Evolutionary conservation across 2,888 invertebrate genomes (phyloP).

Genomic region (Hydrotaea diabolus): DNA sequence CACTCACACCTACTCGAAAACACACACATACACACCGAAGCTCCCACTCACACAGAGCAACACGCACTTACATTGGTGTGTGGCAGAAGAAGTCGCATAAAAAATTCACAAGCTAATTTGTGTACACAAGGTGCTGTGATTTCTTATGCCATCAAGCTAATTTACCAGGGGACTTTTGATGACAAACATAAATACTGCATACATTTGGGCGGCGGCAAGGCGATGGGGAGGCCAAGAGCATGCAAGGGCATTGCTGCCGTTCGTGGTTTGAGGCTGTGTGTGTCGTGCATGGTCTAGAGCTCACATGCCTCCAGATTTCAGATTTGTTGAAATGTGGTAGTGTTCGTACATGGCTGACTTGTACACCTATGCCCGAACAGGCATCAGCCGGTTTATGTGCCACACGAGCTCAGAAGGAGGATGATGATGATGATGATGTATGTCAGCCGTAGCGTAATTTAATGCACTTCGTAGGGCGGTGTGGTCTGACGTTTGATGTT

Average conservation of each 20-base stretch:
- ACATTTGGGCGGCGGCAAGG: constrained; percentile 18
- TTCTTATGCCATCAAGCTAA: constrained; percentile 68
- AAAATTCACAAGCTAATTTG: constrained; percentile 65
- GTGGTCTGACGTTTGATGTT: constrained; percentile 4
- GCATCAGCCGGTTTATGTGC: background rate
- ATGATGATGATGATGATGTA: constrained; percentile 50
- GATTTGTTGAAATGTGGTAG: no score
- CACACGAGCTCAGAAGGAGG: constrained; percentile 19
- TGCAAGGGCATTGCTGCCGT: background rate
- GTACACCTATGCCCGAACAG: background rate
- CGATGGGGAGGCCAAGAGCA: background rate
- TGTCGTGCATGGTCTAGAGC: background rate
- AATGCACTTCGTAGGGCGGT: constrained; percentile 37
- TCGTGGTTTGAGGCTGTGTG: constrained; percentile 5
- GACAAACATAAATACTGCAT: constrained; percentile 57
- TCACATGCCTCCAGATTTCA: no score
- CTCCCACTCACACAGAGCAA: no score
- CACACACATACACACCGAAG: no score
- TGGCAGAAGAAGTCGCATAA: constrained; percentile 21
- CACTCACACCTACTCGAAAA: no score
- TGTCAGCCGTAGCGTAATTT: constrained; percentile 56
- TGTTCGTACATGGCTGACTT: no score
- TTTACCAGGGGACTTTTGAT: constrained; percentile 67
- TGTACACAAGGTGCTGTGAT: constrained; percentile 66
- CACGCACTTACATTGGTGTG: constrained; percentile 18